These are phyloP conservation scores for Lates japonicus DNA, from an alignment of 2,797 vertebrate genomes.

Conservation along the genomic window DNA sequence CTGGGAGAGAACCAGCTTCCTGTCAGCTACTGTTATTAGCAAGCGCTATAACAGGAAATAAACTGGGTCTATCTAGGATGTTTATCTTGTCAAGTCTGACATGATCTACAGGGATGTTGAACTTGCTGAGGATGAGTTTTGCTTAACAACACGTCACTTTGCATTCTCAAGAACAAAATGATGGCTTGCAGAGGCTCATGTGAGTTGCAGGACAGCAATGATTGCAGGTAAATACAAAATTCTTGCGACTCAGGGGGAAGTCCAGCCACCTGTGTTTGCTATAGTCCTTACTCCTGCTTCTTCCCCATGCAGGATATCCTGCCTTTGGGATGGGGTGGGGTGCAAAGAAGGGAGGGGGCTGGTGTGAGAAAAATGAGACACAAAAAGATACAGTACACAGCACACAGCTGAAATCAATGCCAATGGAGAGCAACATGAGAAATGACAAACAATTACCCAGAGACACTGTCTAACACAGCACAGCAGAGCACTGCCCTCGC, in stretches of 20 bases:
- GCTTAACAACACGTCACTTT: slow-evolving; percentile 48
- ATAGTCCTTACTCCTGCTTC: slow-evolving; percentile 32
- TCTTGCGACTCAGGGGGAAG: slow-evolving; percentile 40
- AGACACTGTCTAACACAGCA: slow-evolving; percentile 45
- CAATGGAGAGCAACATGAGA: slow-evolving; percentile 43
- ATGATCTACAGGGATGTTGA: slow-evolving; percentile 40
- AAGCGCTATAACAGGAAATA: slow-evolving; percentile 58
- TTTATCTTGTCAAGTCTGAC: slow-evolving; percentile 59
- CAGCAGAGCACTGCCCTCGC: slow-evolving; percentile 47
- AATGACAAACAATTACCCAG: slow-evolving; percentile 65
- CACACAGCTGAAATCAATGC: slow-evolving; percentile 38
- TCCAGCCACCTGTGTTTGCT: slow-evolving; percentile 66
- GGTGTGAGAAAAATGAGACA: background rate
- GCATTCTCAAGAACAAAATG: slow-evolving; percentile 42
- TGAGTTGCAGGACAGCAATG: slow-evolving; percentile 9
- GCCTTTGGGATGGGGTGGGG: slow-evolving; percentile 48
- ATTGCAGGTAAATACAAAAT: slow-evolving; percentile 46
- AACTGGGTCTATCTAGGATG: slow-evolving; percentile 49
- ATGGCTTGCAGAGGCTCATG: background rate
- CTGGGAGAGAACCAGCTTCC: slow-evolving; percentile 48
- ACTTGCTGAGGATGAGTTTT: slow-evolving; percentile 36
- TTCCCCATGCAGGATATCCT: slow-evolving; percentile 76
- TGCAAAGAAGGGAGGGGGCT: background rate
- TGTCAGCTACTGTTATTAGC: slow-evolving; percentile 51
- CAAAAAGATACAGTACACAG: slow-evolving; percentile 2